A percentile compares a stretch with the other conserved stretches of the same genome.
phyloP scores from a whole-genome alignment of 2,888 invertebrate genomes.

The Dryobota labecula region DNA sequence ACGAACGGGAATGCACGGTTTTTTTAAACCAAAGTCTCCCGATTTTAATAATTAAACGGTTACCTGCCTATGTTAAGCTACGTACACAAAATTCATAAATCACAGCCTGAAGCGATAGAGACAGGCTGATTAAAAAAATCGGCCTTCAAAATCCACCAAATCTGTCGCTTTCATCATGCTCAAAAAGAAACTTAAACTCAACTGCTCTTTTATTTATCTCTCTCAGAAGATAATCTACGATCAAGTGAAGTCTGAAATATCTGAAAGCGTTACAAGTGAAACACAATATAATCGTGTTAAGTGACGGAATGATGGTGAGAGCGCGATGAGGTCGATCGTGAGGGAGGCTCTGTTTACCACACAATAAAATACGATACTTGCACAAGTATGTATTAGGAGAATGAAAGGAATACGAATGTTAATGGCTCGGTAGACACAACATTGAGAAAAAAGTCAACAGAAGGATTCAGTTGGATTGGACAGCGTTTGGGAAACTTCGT shows the following conservation, averaged over 20 bases:
- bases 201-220: background rate
- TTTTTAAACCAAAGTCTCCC: background rate
- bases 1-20: too few species aligned
- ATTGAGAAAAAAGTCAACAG: too few species aligned
- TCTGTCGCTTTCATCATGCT: background rate
- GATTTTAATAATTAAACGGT: background rate
- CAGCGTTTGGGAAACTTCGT: too few species aligned
- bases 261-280: conserved; percentile 9
- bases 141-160: background rate
- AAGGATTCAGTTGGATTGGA: too few species aligned
- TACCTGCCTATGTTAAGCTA: background rate
- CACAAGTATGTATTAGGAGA: conserved; percentile 17
- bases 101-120: background rate
- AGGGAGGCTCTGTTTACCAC: conserved; percentile 32
- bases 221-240: background rate
- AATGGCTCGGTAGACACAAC: too few species aligned
- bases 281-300: conserved; percentile 29
- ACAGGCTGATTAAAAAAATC: too few species aligned
- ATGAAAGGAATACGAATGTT: conserved; percentile 23
- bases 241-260: conserved; percentile 26
- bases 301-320: conserved; percentile 4
- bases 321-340: conserved; percentile 32
- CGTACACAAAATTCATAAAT: background rate
- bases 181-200: background rate
- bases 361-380: conserved; percentile 57